phyloP scores from a whole-genome alignment of 2,113 vertebrate species.

The Mesocricetus auratus region DNA sequence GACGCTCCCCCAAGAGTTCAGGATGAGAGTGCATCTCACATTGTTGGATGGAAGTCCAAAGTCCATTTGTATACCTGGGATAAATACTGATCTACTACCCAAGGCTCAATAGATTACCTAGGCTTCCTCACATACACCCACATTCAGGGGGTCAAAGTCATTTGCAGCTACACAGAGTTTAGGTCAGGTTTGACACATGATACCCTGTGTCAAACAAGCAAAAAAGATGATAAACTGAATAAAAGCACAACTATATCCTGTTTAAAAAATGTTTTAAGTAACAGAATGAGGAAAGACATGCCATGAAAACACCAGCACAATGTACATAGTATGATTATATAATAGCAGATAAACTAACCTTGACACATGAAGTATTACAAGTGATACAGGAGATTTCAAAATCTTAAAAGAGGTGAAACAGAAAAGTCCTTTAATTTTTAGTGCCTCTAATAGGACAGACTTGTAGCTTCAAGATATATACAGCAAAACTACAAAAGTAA shows the following conservation, averaged over 20 bases:
- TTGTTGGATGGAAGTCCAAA: too few species aligned
- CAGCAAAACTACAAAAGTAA: conserved; percentile 18
- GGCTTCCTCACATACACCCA: too few species aligned
- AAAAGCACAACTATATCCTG: not conserved
- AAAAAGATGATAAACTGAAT: not conserved
- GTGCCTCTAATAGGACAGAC: not conserved
- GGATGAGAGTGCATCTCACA: too few species aligned
- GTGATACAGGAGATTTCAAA: not conserved
- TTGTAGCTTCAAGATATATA: not conserved
- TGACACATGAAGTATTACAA: not conserved
- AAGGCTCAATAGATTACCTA: too few species aligned
- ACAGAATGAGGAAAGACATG: not conserved
- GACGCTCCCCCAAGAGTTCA: too few species aligned
- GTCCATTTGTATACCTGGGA: too few species aligned
- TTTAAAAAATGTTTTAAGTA: not conserved
- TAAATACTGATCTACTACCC: too few species aligned
- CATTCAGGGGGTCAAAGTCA: not conserved
- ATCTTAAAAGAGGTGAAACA: not conserved
- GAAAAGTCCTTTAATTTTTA: conserved; percentile 14
- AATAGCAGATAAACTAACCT: not conserved
- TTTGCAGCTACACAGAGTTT: not conserved
- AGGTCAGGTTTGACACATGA: too few species aligned
- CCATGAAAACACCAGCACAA: not conserved
- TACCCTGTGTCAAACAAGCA: not conserved
- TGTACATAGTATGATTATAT: not conserved